phyloP scores from a whole-genome alignment of 2,797 vertebrate genomes.

The Acridotheres tristis region DNA sequence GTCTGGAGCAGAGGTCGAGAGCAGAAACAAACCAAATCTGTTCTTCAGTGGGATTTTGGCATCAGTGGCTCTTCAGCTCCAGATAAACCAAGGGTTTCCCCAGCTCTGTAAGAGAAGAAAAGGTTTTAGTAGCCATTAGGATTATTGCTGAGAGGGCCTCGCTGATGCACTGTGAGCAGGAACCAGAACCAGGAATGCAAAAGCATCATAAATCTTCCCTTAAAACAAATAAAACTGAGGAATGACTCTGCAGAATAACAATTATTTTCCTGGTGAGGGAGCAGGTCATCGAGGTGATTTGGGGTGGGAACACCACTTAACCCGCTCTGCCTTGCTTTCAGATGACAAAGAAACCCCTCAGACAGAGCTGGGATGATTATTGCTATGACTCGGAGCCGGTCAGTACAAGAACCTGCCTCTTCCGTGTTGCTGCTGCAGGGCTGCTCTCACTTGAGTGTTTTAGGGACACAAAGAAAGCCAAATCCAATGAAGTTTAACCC shows the following conservation, averaged over 20 bases:
- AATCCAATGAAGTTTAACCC: not conserved
- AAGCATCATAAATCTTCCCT: not conserved
- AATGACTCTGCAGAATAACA: not conserved
- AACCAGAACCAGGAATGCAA: not conserved
- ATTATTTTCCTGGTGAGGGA: not conserved
- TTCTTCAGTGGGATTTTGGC: not conserved
- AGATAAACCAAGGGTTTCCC: not conserved
- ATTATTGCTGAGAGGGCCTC: not conserved
- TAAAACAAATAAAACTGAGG: not conserved
- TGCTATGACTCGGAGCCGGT: conserved; percentile 96
- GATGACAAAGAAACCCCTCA: conserved; percentile 92
- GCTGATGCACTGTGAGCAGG: not conserved
- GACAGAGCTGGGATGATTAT: conserved; percentile 92
- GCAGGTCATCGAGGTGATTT: conserved; percentile 16
- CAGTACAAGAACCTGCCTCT: conserved; percentile 79
- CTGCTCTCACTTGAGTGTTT: conserved; percentile 12
- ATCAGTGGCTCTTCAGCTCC: not conserved
- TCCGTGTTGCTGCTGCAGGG: conserved; percentile 58
- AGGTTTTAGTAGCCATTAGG: not conserved
- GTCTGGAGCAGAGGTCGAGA: not conserved
- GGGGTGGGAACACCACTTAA: conserved; percentile 69
- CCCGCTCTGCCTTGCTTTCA: conserved; percentile 87
- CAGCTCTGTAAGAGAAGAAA: fast-evolving
- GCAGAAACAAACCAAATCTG: not conserved
- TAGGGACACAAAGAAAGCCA: conserved; percentile 28